Evolutionary conservation across 1,140 invertebrate genomes (phyloP), one percentile per base, ranked within the genome.

Genomic region (Melitaea cinxia): DNA sequence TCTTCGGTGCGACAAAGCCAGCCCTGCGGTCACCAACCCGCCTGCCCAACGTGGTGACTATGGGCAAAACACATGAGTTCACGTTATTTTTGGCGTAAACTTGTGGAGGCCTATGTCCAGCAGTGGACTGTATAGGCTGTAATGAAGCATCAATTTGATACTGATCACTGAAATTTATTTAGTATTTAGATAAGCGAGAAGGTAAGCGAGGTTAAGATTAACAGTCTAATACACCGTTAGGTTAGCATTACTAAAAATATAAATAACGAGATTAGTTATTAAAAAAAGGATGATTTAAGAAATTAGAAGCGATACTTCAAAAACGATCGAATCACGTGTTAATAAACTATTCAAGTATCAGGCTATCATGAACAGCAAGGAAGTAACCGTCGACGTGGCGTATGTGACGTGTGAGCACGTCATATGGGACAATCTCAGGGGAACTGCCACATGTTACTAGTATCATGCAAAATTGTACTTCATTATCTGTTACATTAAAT

Each of bases 361-460:
- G 42, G 19, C 2, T 4, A 7, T 2, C 19, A 23, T 4, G 19
- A 23, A 7, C 19, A 4, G 6, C 42, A 21, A 45, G 42, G 42
- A 45, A 23, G 42, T 35, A 30, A 54, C 52, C 52, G 19, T 19
- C 52, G 57, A 52, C 57, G 57, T 60, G 57, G 57, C 12, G 1
- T 9, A n/a, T 24, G 19, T 24, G 15, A 24, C 42, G 26, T 26
- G 21, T 24, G 19, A n/a, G 47, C 53, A 6, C 14, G 61, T 52
- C 63, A 39, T 23, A 47, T 59, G 57, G 49, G 35, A 42, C 14
- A 9, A 35, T 76, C 74, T 67, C 74, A 19, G 56, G 74, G 68
- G 74, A 76, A 73, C 53, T 15, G 35, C n/a, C 74, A 73, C 60
- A 63, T 76, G 74, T 37, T 23, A 33, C 35, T 39, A 33, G 35